Conservation (phyloP, 2,888 invertebrate genomes). For the Nephrotoma appendiculata region DNA sequence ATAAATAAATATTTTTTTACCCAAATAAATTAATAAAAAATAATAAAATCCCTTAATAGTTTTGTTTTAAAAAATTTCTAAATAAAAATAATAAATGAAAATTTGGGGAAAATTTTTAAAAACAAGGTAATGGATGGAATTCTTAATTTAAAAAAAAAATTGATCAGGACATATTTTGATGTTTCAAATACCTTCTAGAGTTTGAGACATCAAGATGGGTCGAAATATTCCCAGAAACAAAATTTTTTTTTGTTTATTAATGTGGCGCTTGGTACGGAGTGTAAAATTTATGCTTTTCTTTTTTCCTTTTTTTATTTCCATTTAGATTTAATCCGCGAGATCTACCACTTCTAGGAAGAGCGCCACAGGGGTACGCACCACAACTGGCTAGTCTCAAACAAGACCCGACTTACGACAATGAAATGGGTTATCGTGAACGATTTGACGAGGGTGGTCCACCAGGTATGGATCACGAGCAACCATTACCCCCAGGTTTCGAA, state of each 20-base stretch:
- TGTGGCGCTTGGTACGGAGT: neutral
- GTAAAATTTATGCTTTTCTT: neutral
- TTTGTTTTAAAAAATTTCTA: neutral
- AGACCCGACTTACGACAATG: slow-evolving; percentile 1
- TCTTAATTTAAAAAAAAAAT: neutral
- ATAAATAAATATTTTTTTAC: slow-evolving; percentile 1
- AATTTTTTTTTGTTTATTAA: neutral
- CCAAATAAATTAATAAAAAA: neutral
- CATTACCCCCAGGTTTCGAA: slow-evolving; percentile 46
- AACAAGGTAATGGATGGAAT: neutral
- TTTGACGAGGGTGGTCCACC: slow-evolving; percentile 45
- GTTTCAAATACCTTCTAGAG: neutral
- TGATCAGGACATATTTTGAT: neutral
- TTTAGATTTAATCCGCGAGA: slow-evolving; percentile 1
- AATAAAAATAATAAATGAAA: neutral
- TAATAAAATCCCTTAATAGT: neutral
- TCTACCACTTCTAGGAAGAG: neutral
- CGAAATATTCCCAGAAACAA: neutral
- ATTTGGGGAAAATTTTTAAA: neutral
- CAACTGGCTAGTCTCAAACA: neutral
- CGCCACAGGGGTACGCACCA: slow-evolving; percentile 6
- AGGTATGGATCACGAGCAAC: slow-evolving; percentile 40
- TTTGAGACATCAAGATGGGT: neutral
- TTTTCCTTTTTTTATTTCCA: slow-evolving; percentile 6
- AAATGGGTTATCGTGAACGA: slow-evolving; percentile 16